Evolutionary conservation across 1,140 invertebrate genomes (phyloP), one percentile per base, ranked within the genome.

Genomic region (Drosophila rhopaloa): DNA sequence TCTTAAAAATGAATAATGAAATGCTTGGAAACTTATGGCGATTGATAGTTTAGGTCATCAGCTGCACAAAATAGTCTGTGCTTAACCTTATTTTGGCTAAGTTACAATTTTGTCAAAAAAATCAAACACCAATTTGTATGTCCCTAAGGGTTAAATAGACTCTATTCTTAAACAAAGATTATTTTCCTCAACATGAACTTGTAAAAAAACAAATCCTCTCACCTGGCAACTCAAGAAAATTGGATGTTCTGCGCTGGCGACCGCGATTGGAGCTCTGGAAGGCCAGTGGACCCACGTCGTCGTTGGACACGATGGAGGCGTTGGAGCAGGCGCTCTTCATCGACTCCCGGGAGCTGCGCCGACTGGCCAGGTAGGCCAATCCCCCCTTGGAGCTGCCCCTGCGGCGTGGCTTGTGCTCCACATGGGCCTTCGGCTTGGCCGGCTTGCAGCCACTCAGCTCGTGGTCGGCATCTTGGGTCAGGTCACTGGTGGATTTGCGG

Each of bases 201-300:
- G 19, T n/a, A n/a, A n/a, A n/a, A n/a, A n/a, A 19, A 19, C 19
- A 19, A 19, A 19, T 19, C 29, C 29, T 35, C 83, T 93, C 80
- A 97, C 96, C 96, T 92, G 96, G 97, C 76, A 97, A 93, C 92
- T 97, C 97, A n/a, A 97, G 92, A 91, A 97, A 97, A 92, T 97
- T 97, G 0, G 96, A 97, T 4, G 96, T 97, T 56, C 96, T 93
- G 6, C 97, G 93, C 85, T 97, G 96, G 14, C 96, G 93, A 10
- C 95, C 95, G 5, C 96, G 94, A 60, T 95, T 95, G 46, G 96
- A 96, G 65, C 95, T 95, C 78, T 95, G 96, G 83, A 96, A 97
- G 55, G 91, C 79, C 11, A 97, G 89, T 0, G 96, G 96, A 9
- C 96, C 96, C 41, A 96, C 94, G 73, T 96, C 96, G 81, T 97